phyloP scores from a whole-genome alignment of 2,797 vertebrate genomes.

The Enteromius viviparus region DNA sequence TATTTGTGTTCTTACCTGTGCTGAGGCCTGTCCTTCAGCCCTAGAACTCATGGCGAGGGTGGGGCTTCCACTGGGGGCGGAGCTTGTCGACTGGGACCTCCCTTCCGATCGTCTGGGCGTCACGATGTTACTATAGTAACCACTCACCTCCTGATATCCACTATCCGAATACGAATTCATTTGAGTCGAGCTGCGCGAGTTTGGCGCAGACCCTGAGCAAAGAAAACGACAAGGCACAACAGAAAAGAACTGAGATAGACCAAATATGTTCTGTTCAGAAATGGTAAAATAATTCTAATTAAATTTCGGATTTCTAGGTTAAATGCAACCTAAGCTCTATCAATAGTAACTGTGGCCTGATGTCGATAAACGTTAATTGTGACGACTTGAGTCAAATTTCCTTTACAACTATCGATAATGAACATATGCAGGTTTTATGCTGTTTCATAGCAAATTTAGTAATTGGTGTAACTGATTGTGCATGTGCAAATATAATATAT shows the following conservation, averaged over 20 bases:
- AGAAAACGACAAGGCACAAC: not conserved
- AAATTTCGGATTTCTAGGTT: not conserved
- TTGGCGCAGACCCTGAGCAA: slow-evolving; percentile 87
- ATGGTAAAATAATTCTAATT: not conserved
- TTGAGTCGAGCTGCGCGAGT: slow-evolving; percentile 91
- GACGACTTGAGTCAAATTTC: not conserved
- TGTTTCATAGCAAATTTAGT: not conserved
- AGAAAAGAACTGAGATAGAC: not conserved
- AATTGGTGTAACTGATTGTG: not conserved
- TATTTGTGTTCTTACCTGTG: slow-evolving; percentile 75
- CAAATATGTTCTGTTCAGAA: not conserved
- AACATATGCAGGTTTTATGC: not conserved
- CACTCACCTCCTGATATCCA: slow-evolving; percentile 94
- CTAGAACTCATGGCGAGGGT: slow-evolving; percentile 79
- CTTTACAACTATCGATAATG: not conserved
- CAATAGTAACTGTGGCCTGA: not conserved
- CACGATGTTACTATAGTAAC: slow-evolving; percentile 90
- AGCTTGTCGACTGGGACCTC: slow-evolving; percentile 85
- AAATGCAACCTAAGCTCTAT: not conserved
- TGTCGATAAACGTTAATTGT: not conserved
- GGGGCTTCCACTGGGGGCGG: slow-evolving; percentile 78
- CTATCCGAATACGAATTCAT: slow-evolving; percentile 98
- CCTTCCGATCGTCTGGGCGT: slow-evolving; percentile 86
- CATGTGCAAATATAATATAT: not conserved
- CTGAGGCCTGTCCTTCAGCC: slow-evolving; percentile 84